phyloP scores from a whole-genome alignment of 2,113 vertebrate genomes.

The Lophius piscatorius region DNA sequence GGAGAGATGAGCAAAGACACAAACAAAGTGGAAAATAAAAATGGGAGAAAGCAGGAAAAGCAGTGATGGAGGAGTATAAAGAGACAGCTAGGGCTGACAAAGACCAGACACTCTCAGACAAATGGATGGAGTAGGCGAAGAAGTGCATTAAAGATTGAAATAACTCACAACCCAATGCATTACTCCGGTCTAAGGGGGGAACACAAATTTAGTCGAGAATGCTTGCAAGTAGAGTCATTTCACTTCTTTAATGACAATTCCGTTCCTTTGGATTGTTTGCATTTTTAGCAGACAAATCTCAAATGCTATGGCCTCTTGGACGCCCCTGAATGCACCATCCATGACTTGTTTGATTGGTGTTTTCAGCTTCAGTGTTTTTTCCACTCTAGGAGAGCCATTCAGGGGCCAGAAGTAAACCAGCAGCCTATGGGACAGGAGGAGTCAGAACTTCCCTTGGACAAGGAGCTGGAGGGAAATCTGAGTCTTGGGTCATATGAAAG shows the following conservation, averaged over 20 bases:
- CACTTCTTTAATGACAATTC: not conserved
- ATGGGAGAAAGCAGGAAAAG: not conserved
- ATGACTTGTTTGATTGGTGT: not conserved
- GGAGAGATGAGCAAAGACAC: conserved; percentile 6
- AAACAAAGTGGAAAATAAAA: not conserved
- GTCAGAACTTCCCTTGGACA: conserved; percentile 54
- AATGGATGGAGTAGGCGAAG: conserved; percentile 47
- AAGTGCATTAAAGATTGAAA: conserved; percentile 38
- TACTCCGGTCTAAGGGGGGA: conserved; percentile 7
- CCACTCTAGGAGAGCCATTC: conserved; percentile 66
- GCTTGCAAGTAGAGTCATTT: conserved; percentile 5
- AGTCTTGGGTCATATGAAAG: conserved; percentile 30
- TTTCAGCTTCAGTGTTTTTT: not conserved
- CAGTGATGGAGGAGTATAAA: conserved; percentile 28
- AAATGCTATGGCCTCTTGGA: not conserved
- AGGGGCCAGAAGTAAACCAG: conserved; percentile 39
- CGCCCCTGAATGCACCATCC: not conserved
- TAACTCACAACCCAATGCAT: conserved; percentile 23
- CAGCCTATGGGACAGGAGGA: conserved; percentile 73
- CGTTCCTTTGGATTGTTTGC: not conserved
- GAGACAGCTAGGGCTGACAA: conserved; percentile 29
- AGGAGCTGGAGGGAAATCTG: conserved; percentile 45
- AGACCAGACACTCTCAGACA: conserved; percentile 37
- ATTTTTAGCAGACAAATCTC: not conserved
- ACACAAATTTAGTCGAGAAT: conserved; percentile 3